These are phyloP conservation scores for Tridacna crocea DNA, from an alignment of 2,888 invertebrate genomes.

Conservation along the genomic window DNA sequence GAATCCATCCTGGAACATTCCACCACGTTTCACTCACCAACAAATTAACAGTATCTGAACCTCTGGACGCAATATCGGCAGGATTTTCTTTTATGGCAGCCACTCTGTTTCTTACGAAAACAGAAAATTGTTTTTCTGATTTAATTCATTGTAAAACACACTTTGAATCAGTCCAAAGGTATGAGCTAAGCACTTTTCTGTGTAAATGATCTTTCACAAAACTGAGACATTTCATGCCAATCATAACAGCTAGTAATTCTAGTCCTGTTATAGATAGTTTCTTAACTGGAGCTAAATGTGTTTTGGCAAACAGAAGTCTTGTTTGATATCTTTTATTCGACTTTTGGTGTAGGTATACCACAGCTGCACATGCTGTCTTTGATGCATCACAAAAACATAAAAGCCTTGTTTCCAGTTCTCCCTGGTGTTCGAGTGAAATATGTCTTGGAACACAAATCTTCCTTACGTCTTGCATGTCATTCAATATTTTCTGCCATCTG, in stretches of 20 bases:
- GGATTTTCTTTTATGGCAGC: conserved; percentile 35
- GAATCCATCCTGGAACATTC: conserved; percentile 32
- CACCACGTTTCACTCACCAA: conserved; percentile 13
- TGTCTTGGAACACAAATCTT: not conserved
- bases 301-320: conserved; percentile 39
- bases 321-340: not conserved
- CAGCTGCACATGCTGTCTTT: conserved; percentile 28
- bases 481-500: conserved; percentile 1
- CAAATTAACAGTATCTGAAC: no score
- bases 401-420: not conserved
- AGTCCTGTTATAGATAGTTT: conserved; percentile 41
- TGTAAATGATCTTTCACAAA: conserved; percentile 20
- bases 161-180: conserved; percentile 27
- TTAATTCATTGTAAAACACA: conserved; percentile 27
- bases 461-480: not conserved
- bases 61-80: conserved; percentile 27
- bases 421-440: not conserved
- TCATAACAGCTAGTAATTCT: conserved; percentile 39
- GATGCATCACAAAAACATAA: conserved; percentile 35
- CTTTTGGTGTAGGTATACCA: conserved; percentile 30
- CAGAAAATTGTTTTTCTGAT: conserved; percentile 8
- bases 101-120: conserved; percentile 30
- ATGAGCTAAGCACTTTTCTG: not conserved
- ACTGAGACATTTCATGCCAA: conserved; percentile 26
- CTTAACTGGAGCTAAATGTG: conserved; percentile 39